phyloP scores from a whole-genome alignment of 2,797 vertebrate species.

The Chiropotes sagulatus region DNA sequence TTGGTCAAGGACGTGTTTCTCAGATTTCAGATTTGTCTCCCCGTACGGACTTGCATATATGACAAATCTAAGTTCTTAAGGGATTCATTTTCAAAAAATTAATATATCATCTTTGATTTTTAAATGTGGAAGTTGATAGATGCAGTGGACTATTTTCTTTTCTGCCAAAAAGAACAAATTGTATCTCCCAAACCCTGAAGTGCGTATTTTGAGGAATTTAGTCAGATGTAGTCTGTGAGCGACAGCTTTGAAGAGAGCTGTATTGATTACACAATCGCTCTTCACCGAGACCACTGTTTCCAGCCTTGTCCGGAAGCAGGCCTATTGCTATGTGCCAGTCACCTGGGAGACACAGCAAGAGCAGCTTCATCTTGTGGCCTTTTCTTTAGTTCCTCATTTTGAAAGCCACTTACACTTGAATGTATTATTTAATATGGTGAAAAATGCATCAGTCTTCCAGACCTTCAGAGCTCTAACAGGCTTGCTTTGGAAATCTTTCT shows the following conservation, averaged over 20 bases:
- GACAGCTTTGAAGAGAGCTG: background rate
- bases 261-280: conserved; percentile 7
- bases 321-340: conserved; percentile 57
- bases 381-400: conserved; percentile 59
- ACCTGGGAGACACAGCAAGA: conserved; percentile 73
- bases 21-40: background rate
- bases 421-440: conserved; percentile 77
- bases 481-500: conserved; percentile 65
- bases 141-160: background rate
- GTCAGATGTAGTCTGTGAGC: background rate
- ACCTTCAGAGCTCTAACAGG: conserved; percentile 52
- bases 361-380: conserved; percentile 45
- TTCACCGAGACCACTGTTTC: background rate
- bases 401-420: conserved; percentile 75
- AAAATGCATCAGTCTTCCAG: conserved; percentile 66
- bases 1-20: background rate
- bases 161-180: background rate
- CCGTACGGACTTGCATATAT: background rate
- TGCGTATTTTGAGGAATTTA: background rate
- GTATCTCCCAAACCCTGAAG: background rate
- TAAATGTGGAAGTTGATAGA: background rate
- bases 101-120: conserved; percentile 25
- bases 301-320: background rate
- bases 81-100: conserved; percentile 33
- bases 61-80: background rate